phyloP scores from a whole-genome alignment of 2,797 vertebrate genomes.

The Gymnothorax reevesii region DNA sequence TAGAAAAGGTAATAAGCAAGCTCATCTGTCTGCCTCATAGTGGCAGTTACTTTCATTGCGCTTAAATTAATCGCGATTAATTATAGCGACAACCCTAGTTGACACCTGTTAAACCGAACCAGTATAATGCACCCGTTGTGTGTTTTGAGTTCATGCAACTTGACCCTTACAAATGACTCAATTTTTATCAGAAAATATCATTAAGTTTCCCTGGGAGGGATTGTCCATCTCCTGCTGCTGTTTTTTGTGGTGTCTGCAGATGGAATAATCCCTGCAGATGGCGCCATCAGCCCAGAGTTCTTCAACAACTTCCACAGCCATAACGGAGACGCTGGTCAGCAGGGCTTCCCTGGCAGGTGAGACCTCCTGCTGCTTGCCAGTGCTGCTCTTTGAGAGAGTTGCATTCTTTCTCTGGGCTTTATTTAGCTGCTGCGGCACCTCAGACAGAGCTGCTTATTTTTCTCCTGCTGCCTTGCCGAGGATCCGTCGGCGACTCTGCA shows the following conservation, averaged over 20 bases:
- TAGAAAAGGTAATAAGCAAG: no score
- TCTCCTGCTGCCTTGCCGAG: not conserved
- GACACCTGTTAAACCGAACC: no score
- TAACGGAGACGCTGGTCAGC: slow-evolving; percentile 79
- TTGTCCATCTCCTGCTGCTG: not conserved
- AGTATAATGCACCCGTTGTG: no score
- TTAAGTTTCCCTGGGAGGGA: not conserved
- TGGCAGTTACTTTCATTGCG: no score
- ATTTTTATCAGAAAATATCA: no score
- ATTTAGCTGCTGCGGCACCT: not conserved
- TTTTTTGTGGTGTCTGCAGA: slow-evolving; percentile 62
- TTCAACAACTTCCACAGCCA: slow-evolving; percentile 77
- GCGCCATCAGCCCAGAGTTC: slow-evolving; percentile 81
- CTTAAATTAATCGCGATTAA: no score
- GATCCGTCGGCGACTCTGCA: not conserved
- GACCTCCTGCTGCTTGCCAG: not conserved
- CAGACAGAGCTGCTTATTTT: not conserved
- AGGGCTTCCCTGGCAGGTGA: slow-evolving; percentile 79
- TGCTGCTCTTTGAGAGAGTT: not conserved
- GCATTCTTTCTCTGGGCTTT: not conserved
- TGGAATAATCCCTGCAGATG: slow-evolving; percentile 78
- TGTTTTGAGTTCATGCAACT: not conserved
- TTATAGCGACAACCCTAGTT: no score
- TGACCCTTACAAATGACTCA: not conserved
- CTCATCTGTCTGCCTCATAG: no score